Percentiles rank a stretch among this genome's conserved stretches.
These are phyloP conservation scores for Trissolcus japonicus DNA, from an alignment of 2,888 invertebrate genomes.

Conservation along the genomic window DNA sequence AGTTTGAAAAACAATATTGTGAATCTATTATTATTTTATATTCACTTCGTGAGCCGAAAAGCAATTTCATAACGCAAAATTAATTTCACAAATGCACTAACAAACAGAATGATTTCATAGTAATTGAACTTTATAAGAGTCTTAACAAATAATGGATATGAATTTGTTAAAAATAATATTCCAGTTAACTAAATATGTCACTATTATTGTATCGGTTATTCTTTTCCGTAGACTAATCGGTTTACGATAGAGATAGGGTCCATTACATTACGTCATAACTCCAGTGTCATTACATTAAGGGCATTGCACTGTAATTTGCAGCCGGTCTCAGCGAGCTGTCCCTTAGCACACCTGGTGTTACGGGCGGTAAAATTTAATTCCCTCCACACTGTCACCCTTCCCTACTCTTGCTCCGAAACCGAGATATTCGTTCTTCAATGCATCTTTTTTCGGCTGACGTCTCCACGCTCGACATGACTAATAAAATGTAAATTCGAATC, in stretches of 20 bases:
- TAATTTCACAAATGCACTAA: too few species aligned
- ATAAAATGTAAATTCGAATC: slow-evolving; percentile 53
- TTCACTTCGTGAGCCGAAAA: too few species aligned
- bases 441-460: slow-evolving; percentile 45
- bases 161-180: neutral
- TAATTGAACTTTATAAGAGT: too few species aligned
- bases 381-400: slow-evolving; percentile 47
- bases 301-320: slow-evolving; percentile 61
- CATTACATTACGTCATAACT: slow-evolving; percentile 53
- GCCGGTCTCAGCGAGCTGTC: slow-evolving; percentile 56
- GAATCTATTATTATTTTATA: too few species aligned
- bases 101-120: too few species aligned
- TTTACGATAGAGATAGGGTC: slow-evolving; percentile 36
- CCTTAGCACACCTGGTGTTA: slow-evolving; percentile 66
- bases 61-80: too few species aligned
- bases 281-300: slow-evolving; percentile 57
- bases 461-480: slow-evolving; percentile 40
- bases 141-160: neutral
- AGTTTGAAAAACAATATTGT: too few species aligned
- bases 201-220: slow-evolving; percentile 16
- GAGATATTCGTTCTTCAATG: slow-evolving; percentile 54
- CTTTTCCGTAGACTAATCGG: slow-evolving; percentile 49
- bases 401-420: slow-evolving; percentile 51
- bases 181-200: too few species aligned
- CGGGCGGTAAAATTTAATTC: slow-evolving; percentile 55